Base-by-base conservation (phyloP, 1,140 invertebrate genomes). In the Brachionus manjavacas region DNA sequence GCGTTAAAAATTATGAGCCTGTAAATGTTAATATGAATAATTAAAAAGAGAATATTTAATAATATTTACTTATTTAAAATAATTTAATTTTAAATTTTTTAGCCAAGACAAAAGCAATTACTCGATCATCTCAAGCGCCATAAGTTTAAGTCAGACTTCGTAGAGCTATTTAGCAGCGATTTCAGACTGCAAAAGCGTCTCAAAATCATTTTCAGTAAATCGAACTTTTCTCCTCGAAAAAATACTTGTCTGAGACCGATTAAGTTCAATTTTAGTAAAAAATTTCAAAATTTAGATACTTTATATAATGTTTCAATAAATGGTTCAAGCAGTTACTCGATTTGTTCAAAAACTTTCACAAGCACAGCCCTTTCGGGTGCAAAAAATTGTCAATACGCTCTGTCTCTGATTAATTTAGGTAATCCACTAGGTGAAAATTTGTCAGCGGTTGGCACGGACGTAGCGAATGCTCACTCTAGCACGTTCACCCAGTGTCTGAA, bases 271-370 rank as follows among this genome's bases (percentile, higher is more conserved):
- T 60, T 16, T 6, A 20, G n/a, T 60, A 60, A 60, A 60, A 16
- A 60, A 23, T 60, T 60, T 60, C 52, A 60, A 60, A 60, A 20
- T 60, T 60, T 60, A 60, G 52, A 60, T 60, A 60, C 16, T 4
- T 60, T 60, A 60, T 60, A 60, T 60, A 60, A 60, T 60, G 52
- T 60, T 60, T 60, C 52, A 60, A 60, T 60, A 60, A 60, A 60
- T 60, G 52, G 25, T 9, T 25, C 52, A 60, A 60, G 8, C 52
- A 60, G 20, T 20, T 60, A 20, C 52, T 60, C 52, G 20, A 60
- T 60, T 60, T 60, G 52, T 60, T 60, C 52, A 60, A 23, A 60
- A 8, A 60, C 16, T 60, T 60, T 20, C 52, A 60, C 3, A 20
- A 9, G 20, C 20, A 60, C 20, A 60, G 16, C 20, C 20, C 6